A percentile compares a stretch with the other conserved stretches of the same genome.
Evolutionary conservation across 1,140 invertebrate genomes (phyloP).

Genomic region (Drosophila malerkotliana): DNA sequence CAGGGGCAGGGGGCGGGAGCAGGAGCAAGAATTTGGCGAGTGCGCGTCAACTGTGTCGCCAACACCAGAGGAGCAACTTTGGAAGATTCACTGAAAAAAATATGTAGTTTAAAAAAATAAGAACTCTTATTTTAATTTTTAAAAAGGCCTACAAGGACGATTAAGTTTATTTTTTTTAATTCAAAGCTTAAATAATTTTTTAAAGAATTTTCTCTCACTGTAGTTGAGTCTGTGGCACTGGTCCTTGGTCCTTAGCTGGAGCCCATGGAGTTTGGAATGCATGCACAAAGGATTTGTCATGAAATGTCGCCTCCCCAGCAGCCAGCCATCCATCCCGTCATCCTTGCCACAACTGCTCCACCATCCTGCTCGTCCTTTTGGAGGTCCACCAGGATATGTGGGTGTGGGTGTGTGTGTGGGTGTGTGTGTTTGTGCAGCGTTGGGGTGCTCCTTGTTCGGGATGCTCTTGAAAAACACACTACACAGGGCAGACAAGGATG

Average conservation of each 20-base stretch:
- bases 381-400: slow-evolving; percentile 3
- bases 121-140: no score
- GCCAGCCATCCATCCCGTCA: slow-evolving; percentile 3
- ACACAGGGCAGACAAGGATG: slow-evolving; percentile 28
- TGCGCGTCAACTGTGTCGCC: slow-evolving; percentile 65
- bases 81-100: not conserved
- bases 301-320: slow-evolving; percentile 51
- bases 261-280: slow-evolving; percentile 23
- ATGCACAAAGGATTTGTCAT: slow-evolving; percentile 58
- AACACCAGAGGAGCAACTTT: slow-evolving; percentile 29
- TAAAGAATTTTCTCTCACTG: not conserved
- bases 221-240: not conserved
- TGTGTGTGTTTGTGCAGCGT: no score
- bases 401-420: slow-evolving; percentile 33
- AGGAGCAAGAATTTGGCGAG: slow-evolving; percentile 56
- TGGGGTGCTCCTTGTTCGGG: slow-evolving; percentile 32
- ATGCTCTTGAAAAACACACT: slow-evolving; percentile 71
- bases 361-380: slow-evolving; percentile 4
- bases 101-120: no score
- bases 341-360: slow-evolving; percentile 1
- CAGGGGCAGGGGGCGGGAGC: slow-evolving; percentile 1
- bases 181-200: not conserved
- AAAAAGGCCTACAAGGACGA: no score
- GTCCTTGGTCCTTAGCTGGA: slow-evolving; percentile 2
- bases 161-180: no score